Conservation (phyloP, 2,888 invertebrate genomes). For the Hymenopus coronatus region DNA sequence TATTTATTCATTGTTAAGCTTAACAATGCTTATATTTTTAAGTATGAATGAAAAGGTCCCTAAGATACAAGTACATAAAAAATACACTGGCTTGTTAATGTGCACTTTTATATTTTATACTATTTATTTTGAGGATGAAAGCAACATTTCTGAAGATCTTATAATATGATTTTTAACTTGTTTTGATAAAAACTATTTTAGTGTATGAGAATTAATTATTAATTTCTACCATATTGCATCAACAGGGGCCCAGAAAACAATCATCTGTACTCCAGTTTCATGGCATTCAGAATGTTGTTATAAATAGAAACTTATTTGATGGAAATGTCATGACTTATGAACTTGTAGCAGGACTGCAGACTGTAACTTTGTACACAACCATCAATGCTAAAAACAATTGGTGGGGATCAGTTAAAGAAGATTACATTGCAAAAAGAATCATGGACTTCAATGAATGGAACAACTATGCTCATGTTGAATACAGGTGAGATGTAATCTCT, state of each 20-base stretch:
- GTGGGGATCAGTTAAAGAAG: slow-evolving; percentile 85
- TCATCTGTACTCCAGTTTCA: slow-evolving; percentile 87
- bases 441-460: slow-evolving; percentile 99
- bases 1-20: too few relatives aligned
- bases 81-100: too few relatives aligned
- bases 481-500: slow-evolving; percentile 59
- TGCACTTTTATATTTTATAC: too few relatives aligned
- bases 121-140: too few relatives aligned
- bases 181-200: too few relatives aligned
- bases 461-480: slow-evolving; percentile 89
- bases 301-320: slow-evolving; percentile 84
- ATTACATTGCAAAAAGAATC: slow-evolving; percentile 74
- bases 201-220: too few relatives aligned
- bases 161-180: too few relatives aligned
- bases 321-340: slow-evolving; percentile 84
- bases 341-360: slow-evolving; percentile 79
- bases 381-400: slow-evolving; percentile 91
- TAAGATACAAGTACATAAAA: too few relatives aligned
- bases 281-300: slow-evolving; percentile 90
- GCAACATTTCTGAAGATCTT: too few relatives aligned
- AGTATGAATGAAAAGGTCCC: too few relatives aligned
- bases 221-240: too few relatives aligned
- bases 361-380: slow-evolving; percentile 80
- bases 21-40: too few relatives aligned
- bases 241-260: slow-evolving; percentile 47